Evolutionary conservation across 1,140 invertebrate species (phyloP).

Genomic region (Chionoecetes opilio): DNA sequence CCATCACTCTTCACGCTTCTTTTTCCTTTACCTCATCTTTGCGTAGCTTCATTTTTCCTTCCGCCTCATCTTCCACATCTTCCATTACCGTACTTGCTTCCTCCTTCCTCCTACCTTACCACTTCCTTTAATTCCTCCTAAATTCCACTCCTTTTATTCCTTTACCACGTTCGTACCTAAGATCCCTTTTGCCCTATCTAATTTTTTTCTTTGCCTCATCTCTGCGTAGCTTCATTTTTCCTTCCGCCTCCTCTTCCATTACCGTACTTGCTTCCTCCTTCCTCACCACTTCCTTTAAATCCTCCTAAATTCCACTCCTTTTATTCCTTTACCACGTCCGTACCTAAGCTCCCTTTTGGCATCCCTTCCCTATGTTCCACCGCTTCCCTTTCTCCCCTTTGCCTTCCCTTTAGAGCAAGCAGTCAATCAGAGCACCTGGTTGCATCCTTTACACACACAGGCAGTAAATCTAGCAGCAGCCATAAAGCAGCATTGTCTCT

Average conservation of each 20-base stretch:
- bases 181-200: too few relatives aligned
- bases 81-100: not conserved
- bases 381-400: not conserved
- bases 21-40: not conserved
- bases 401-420: not conserved
- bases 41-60: not conserved
- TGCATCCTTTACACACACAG: not conserved
- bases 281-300: not conserved
- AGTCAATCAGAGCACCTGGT: not conserved
- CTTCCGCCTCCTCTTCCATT: not conserved
- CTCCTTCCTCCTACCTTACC: too few relatives aligned
- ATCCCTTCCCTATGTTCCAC: not conserved
- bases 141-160: too few relatives aligned
- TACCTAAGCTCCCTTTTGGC: too few relatives aligned
- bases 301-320: not conserved
- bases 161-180: too few relatives aligned
- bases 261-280: not conserved
- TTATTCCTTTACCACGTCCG: not conserved
- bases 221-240: not conserved
- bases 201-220: not conserved
- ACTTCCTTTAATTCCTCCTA: too few relatives aligned
- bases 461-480: not conserved
- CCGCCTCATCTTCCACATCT: not conserved
- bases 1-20: not conserved
- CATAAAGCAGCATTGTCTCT: constrained; percentile 4